These are phyloP conservation scores for Pseudocheirus occidentalis DNA, from an alignment of 2,797 vertebrate species.

Conservation along the genomic window DNA sequence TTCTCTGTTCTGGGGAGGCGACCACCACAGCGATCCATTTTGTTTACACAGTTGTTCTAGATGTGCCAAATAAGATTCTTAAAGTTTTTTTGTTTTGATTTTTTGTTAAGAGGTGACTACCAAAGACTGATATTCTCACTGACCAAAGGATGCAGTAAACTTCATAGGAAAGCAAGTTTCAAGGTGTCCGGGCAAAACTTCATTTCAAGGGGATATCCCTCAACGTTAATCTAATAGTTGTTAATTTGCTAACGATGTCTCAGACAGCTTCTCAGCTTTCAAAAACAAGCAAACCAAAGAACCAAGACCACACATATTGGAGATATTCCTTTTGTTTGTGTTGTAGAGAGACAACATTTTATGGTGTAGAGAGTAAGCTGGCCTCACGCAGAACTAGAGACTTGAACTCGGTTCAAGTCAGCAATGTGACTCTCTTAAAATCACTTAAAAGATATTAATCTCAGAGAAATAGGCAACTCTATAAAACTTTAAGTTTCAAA, in stretches of 20 bases:
- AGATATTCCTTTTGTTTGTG: slow-evolving; percentile 53
- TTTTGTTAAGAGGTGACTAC: neutral
- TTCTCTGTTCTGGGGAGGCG: neutral
- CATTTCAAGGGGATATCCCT: slow-evolving; percentile 19
- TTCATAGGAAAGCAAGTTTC: slow-evolving; percentile 16
- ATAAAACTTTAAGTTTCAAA: neutral
- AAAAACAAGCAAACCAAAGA: slow-evolving; percentile 34
- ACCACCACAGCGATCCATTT: neutral
- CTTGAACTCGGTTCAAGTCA: neutral
- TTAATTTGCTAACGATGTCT: slow-evolving; percentile 52
- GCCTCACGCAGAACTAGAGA: neutral
- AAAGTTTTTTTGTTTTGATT: neutral
- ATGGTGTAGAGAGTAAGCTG: neutral
- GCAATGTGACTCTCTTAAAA: neutral
- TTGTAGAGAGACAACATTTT: neutral
- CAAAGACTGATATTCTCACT: slow-evolving; percentile 14
- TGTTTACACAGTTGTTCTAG: slow-evolving; percentile 10
- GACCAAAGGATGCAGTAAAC: neutral
- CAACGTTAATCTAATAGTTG: neutral
- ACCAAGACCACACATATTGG: slow-evolving; percentile 33
- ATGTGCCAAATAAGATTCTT: neutral
- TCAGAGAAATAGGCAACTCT: neutral
- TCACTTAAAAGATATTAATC: neutral
- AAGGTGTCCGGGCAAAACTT: neutral
- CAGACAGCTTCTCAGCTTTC: slow-evolving; percentile 57